Evolutionary conservation across 2,888 invertebrate genomes (phyloP).

Genomic region (Idaea straminata): DNA sequence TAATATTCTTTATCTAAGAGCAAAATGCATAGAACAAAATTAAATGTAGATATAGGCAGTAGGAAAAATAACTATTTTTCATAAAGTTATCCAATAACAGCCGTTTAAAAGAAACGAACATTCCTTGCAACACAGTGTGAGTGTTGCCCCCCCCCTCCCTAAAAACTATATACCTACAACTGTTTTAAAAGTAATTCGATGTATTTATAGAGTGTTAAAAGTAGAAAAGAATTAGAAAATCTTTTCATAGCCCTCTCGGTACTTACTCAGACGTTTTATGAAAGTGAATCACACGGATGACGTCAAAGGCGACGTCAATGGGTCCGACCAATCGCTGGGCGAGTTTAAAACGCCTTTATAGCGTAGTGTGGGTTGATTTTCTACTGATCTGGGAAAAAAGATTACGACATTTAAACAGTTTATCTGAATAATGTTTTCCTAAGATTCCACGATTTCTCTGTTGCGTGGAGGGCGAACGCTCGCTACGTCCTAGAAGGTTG

Average conservation of each 20-base stretch:
- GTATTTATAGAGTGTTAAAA: conserved; percentile 1
- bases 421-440: no score
- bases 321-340: neutral
- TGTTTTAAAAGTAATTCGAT: neutral
- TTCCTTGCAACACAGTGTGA: neutral
- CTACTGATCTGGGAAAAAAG: no score
- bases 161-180: neutral
- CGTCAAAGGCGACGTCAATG: neutral
- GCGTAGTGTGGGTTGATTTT: neutral
- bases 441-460: no score
- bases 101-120: neutral
- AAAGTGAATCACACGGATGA: neutral
- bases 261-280: neutral
- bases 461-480: no score
- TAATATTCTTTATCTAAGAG: no score
- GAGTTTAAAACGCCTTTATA: conserved; percentile 7
- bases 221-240: neutral
- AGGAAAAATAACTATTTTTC: no score
- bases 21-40: no score
- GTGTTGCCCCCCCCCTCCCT: neutral
- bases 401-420: no score
- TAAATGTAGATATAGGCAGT: no score
- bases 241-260: neutral
- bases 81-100: no score
- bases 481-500: no score